phyloP scores from a whole-genome alignment of 1,140 invertebrate genomes.

The Steinernema feltiae region DNA sequence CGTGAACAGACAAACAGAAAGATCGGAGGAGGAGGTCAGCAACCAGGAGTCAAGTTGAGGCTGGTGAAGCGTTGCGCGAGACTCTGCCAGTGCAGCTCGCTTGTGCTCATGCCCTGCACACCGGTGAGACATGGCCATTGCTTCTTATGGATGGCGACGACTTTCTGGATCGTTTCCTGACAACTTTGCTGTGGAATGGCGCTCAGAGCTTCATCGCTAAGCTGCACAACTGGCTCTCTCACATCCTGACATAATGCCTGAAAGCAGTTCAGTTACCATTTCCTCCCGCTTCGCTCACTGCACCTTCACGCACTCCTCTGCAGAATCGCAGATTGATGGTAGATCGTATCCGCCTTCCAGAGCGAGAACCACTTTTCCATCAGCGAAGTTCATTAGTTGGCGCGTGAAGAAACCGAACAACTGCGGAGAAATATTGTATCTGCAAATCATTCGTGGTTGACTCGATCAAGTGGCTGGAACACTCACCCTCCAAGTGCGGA shows the following conservation, averaged over 20 bases:
- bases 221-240: conserved; percentile 38
- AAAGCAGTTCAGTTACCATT: conserved; percentile 13
- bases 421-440: conserved; percentile 51
- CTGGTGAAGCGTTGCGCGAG: conserved; percentile 41
- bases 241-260: conserved; percentile 48
- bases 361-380: conserved; percentile 75
- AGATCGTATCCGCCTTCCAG: conserved; percentile 88
- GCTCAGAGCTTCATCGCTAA: conserved; percentile 42
- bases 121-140: conserved; percentile 53
- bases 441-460: conserved; percentile 26
- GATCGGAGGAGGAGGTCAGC: no score
- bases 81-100: conserved; percentile 54
- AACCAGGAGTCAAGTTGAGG: neutral
- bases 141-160: conserved; percentile 56
- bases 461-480: neutral
- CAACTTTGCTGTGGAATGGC: conserved; percentile 48
- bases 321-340: conserved; percentile 87
- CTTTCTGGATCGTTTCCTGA: conserved; percentile 57
- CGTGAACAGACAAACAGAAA: neutral
- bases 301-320: conserved; percentile 79
- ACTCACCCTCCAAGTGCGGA: conserved; percentile 88
- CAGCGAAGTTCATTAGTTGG: conserved; percentile 80
- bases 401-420: conserved; percentile 89
- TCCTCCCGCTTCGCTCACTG: neutral
- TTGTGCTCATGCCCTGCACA: conserved; percentile 45